Base-by-base conservation (phyloP, 2,113 vertebrate species). In the Piprites chloris region DNA sequence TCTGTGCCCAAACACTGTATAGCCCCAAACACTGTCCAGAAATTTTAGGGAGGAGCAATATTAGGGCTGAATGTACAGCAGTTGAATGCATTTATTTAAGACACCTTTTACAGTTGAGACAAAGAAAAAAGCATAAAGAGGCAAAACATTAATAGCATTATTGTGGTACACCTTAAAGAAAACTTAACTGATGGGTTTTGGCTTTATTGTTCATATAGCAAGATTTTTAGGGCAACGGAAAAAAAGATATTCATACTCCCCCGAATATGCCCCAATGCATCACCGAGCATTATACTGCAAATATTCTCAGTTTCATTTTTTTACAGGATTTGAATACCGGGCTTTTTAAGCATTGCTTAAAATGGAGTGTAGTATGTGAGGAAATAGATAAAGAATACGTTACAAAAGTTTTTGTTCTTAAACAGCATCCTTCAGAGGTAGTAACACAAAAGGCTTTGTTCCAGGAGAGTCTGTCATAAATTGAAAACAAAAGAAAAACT, bases 51-150 rank as follows among this genome's bases (percentile, higher is more conserved):
- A 78, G 30, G 14, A 74, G 16, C 3, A 74, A 47, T 5, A 46
- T 4, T 16, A 65, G 12, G 27, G 12, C 4, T 86, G 33, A 53
- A 49, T 33, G 3, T 53, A 58, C 9, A 62, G 27, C 5, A 69
- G 13, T 19, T 47, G 9, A 32, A 80, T 69, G 1, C 6, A 18
- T 66, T 66, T 50, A 16, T 76, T 79, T 80, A 65, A 63, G 21
- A 50, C 4, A 35, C 2, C 0, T 5, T 85, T 85, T 50, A 15
- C 9, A 58, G 9, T 33, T 0, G 5, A 72, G n/a, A 42, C 5
- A 26, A 79, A 39, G 8, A 27, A 68, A 78, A 79, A 74, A 41
- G 5, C 22, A 66, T 35, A 27, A 1, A 53, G 16, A 65, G 8
- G 6, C 0, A 7, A 75, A 91, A 46, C 2, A 37, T 53, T 67